Conservation (phyloP, 2,888 invertebrate species). For the Campoletis raptor region DNA sequence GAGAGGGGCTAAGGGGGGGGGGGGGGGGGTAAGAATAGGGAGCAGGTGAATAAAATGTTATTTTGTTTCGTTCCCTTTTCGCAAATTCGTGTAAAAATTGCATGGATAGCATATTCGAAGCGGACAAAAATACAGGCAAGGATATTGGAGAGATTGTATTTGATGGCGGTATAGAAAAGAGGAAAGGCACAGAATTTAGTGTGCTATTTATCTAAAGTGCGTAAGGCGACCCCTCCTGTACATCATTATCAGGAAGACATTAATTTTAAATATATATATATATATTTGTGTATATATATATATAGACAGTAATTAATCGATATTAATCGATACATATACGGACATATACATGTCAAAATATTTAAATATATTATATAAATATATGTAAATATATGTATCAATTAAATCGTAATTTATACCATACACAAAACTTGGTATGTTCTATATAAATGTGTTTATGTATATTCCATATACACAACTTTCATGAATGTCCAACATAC, state of each 20-base stretch:
- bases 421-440: conserved; percentile 58
- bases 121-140: conserved; percentile 44
- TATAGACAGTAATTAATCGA: conserved; percentile 28
- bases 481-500: conserved; percentile 67
- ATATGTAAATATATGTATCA: conserved; percentile 54
- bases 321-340: conserved; percentile 29
- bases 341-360: conserved; percentile 43
- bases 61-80: conserved; percentile 34
- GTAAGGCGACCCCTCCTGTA: conserved; percentile 76
- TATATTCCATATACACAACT: conserved; percentile 62
- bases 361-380: conserved; percentile 37
- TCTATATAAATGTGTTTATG: conserved; percentile 61
- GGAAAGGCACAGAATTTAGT: conserved; percentile 80
- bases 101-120: conserved; percentile 61
- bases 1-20: too few relatives aligned
- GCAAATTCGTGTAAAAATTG: conserved; percentile 56
- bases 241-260: conserved; percentile 77
- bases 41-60: not conserved
- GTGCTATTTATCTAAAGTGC: conserved; percentile 75
- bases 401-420: conserved; percentile 57
- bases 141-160: conserved; percentile 64
- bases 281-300: conserved; percentile 45
- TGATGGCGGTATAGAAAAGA: conserved; percentile 71
- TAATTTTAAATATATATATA: conserved; percentile 67
- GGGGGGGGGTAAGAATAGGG: not conserved